These are phyloP conservation scores for Corythornis vintsioides DNA, from an alignment of 2,113 vertebrate genomes.

Conservation along the genomic window DNA sequence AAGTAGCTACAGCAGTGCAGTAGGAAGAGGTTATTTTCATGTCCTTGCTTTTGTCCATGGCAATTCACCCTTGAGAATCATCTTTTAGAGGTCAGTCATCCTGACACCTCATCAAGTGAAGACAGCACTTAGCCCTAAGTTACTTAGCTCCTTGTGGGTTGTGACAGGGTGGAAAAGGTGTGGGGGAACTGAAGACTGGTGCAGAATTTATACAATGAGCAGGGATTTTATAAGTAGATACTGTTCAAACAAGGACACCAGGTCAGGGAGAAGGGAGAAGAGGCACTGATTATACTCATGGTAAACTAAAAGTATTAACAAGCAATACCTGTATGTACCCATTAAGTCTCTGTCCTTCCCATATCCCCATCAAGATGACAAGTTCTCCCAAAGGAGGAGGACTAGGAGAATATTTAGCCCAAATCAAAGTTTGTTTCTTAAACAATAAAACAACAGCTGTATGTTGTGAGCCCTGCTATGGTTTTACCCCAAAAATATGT, in stretches of 20 bases:
- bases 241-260: neutral
- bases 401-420: neutral
- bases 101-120: neutral
- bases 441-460: neutral
- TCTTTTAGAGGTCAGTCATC: neutral
- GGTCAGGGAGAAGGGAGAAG: neutral
- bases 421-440: neutral
- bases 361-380: neutral
- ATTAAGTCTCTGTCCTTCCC: neutral
- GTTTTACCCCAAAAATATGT: neutral
- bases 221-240: neutral
- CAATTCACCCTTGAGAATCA: neutral
- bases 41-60: neutral
- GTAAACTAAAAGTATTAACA: neutral
- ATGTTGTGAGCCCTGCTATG: neutral
- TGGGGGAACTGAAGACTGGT: neutral
- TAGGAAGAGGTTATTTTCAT: neutral
- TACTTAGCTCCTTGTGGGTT: neutral
- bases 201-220: neutral
- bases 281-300: neutral
- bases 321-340: neutral
- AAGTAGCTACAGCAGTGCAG: neutral
- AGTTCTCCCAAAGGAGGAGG: neutral
- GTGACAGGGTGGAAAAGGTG: neutral
- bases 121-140: neutral